Base-by-base conservation (phyloP, 2,888 invertebrate species). In the Eupsilia transversa region DNA sequence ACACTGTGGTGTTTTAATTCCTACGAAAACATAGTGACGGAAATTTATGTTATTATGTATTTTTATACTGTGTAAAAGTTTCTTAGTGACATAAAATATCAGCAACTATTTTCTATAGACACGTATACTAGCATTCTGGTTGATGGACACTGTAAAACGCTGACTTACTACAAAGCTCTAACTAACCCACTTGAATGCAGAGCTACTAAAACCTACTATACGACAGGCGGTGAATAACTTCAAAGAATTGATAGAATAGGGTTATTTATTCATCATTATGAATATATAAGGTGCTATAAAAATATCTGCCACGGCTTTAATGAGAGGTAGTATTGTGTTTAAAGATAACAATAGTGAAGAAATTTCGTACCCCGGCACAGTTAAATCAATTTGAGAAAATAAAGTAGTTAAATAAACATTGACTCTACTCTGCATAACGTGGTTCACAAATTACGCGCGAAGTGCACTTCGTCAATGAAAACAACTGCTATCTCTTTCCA, bases 131-230 rank as follows among this genome's bases (percentile, higher is more conserved):
- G 30, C 9, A 64, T 57, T 63, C 20, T 23, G 54, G 52, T 65
- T 61, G 38, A 57, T 65, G 60, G 41, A 30, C 38, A 3, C 30
- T 33, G 49, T 61, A 35, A 65, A 38, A 10, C 33, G 1, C 33
- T 52, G 14, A 35, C 72, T 72, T 61, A 68, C 4, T 60, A 68
- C 10, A 35, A n/a, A 79, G 60, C 20, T 60, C 17, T 27, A n/a
- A 33, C 41, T 60, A 64, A 72, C 38, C 41, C 43, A 59, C 66
- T 78, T 67, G 41, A 23, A 57, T 67, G 0, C 27, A 33, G 20
- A 72, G 60, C 65, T 60, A 33, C 46, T 68, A 38, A 57, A 63
- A 83, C 65, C 65, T 46, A 49, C 27, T 54, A 5, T 30, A 54
- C 56, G 14, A 52, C 33, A 38, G 38, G 33, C 0, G 27, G 23